phyloP scores from a whole-genome alignment of 2,888 invertebrate species.

The Melanchra persicariae region DNA sequence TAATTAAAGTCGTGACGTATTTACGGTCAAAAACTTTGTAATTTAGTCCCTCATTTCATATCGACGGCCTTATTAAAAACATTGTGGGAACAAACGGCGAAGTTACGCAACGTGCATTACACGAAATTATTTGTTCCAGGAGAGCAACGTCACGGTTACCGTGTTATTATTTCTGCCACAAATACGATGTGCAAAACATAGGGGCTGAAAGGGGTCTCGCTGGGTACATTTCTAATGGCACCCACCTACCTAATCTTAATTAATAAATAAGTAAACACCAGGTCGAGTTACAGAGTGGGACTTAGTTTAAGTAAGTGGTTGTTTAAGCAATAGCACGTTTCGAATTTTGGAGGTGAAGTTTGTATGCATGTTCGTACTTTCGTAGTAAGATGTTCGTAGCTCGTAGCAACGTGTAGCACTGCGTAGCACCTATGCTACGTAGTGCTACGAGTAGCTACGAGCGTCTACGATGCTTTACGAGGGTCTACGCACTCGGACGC shows the following conservation, averaged over 20 bases:
- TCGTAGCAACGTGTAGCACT: constrained; percentile 32
- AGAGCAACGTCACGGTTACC: constrained; percentile 67
- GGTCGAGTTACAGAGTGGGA: constrained; percentile 75
- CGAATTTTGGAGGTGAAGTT: constrained; percentile 80
- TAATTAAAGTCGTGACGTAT: constrained; percentile 54
- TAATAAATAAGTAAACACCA: constrained; percentile 84
- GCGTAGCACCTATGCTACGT: constrained; percentile 27
- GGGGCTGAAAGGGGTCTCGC: constrained; percentile 69
- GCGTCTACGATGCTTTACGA: constrained; percentile 49
- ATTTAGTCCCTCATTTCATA: constrained; percentile 40
- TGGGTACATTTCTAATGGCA: constrained; percentile 73
- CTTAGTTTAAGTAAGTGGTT: constrained; percentile 83
- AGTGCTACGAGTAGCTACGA: constrained; percentile 23
- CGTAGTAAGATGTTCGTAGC: constrained; percentile 33
- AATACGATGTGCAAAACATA: constrained; percentile 69
- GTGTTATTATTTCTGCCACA: constrained; percentile 66
- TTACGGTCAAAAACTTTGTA: constrained; percentile 40
- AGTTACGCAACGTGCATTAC: constrained; percentile 64
- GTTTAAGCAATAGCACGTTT: constrained; percentile 88
- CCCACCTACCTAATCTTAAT: constrained; percentile 78
- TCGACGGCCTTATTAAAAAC: constrained; percentile 59
- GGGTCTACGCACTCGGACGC: constrained; percentile 56
- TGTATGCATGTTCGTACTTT: constrained; percentile 35
- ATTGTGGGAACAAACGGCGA: constrained; percentile 46
- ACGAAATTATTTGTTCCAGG: constrained; percentile 68